Evolutionary conservation across 1,140 invertebrate species (phyloP).

Genomic region (Phymorhynchus buccinoides): DNA sequence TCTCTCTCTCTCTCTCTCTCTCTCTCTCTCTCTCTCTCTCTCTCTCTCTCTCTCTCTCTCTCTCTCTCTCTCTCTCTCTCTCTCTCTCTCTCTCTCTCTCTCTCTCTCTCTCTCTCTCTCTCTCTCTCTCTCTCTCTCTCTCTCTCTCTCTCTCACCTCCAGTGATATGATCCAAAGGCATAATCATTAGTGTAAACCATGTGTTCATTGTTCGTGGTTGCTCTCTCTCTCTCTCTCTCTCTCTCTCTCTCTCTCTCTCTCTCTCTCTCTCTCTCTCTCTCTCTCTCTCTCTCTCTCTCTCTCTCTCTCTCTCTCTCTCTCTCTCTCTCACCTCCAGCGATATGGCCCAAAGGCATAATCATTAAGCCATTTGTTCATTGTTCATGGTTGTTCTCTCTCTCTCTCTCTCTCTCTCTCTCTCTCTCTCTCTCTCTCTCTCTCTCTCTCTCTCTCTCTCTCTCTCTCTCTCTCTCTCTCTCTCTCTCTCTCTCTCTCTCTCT

Average conservation of each 20-base stretch:
- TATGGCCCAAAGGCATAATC: too few species aligned
- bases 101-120: slow-evolving; percentile 30
- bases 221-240: slow-evolving; percentile 29
- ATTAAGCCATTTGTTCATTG: too few species aligned
- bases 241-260: slow-evolving; percentile 32
- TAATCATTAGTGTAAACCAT: too few species aligned
- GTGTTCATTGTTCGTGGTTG: too few species aligned
- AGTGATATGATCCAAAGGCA: neutral
- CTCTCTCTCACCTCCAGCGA: slow-evolving; percentile 30
- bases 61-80: slow-evolving; percentile 29
- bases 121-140: slow-evolving; percentile 33
- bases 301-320: slow-evolving; percentile 33
- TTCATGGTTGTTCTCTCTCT: too few species aligned
- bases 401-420: slow-evolving; percentile 28
- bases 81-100: slow-evolving; percentile 28
- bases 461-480: slow-evolving; percentile 31
- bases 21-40: slow-evolving; percentile 15
- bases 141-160: slow-evolving; percentile 35
- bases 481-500: slow-evolving; percentile 35
- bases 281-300: slow-evolving; percentile 31
- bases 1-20: slow-evolving; percentile 30
- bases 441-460: slow-evolving; percentile 29
- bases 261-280: slow-evolving; percentile 29
- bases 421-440: slow-evolving; percentile 29
- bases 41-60: slow-evolving; percentile 20